Base-by-base conservation (phyloP, 2,113 vertebrate species). In the Oryzias celebensis region DNA sequence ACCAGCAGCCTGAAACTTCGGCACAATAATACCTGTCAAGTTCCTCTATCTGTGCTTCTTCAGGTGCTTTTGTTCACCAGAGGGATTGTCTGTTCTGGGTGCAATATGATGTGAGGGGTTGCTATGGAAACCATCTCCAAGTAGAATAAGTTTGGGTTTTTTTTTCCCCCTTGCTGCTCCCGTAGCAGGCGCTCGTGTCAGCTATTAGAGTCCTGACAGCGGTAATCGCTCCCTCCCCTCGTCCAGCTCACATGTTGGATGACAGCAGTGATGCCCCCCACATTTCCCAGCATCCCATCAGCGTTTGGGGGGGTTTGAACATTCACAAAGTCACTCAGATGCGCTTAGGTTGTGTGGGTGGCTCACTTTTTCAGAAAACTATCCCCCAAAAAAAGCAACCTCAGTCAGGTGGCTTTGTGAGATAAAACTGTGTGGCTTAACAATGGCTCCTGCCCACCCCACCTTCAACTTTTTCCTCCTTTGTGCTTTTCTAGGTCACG, bases 401-500 rank as follows among this genome's bases (percentile, higher is more conserved):
- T 61, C 59, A 58, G 17, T 73, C 76, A 58, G 20, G 26, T 50
- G 23, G 31, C 52, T 58, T 47, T 48, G 54, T 54, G 48, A 61
- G 49, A 75, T 64, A 20, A 65, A 68, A 51, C 68, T 52, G 62
- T 67, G 68, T 52, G 10, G 47, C 48, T 70, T 45, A 77, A 74
- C 61, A 44, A 50, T 15, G 57, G 49, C 68, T 69, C 57, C 75
- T 71, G 51, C 71, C 45, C 17, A 2, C 75, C 44, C 41, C 72
- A 67, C 77, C 67, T 28, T 70, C 36, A 70, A 71, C 70, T 76
- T 71, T 71, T 54, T 59, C 68, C 36, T 62, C 73, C 74, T 72
- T 62, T 81, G 48, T 82, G 69, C 69, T 58, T 93, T 94, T 94
- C 90, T 91, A 92, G 93, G 93, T 95, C 89, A 90, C 77, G 52